phyloP scores from a whole-genome alignment of 1,140 invertebrate species.

The Magallana ariakensis region DNA sequence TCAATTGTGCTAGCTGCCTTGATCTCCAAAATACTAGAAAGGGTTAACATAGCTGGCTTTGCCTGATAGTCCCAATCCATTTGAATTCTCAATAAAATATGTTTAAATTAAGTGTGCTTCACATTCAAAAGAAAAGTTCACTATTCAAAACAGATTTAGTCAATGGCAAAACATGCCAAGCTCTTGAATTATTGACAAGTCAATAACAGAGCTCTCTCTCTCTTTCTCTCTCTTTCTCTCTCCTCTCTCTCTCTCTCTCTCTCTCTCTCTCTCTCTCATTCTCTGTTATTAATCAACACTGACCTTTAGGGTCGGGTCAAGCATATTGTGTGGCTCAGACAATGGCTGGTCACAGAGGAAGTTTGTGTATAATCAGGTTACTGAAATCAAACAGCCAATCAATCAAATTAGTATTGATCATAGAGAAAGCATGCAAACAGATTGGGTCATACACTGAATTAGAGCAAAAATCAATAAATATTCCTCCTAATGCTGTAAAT shows the following conservation, averaged over 20 bases:
- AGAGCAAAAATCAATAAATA: conserved; percentile 19
- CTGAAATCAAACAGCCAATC: conserved; percentile 33
- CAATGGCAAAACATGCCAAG: too few species aligned
- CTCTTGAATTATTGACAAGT: too few species aligned
- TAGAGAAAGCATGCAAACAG: not conserved
- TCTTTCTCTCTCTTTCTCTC: not conserved
- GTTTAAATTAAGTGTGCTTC: too few species aligned
- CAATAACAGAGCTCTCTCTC: too few species aligned
- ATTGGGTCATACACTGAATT: not conserved
- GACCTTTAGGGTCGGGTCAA: not conserved
- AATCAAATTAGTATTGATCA: conserved; percentile 25
- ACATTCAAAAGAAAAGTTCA: too few species aligned
- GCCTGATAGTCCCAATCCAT: too few species aligned
- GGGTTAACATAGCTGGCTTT: too few species aligned
- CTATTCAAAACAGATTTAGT: too few species aligned
- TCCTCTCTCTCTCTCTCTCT: not conserved
- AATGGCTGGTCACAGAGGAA: not conserved
- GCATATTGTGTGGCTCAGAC: not conserved
- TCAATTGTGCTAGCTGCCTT: too few species aligned
- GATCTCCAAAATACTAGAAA: too few species aligned
- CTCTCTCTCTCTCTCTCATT: not conserved
- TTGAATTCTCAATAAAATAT: too few species aligned
- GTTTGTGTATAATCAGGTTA: not conserved
- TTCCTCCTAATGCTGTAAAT: not conserved
- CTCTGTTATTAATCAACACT: not conserved